Conservation (phyloP, 2,888 invertebrate species). For the Linyphia triangularis region DNA sequence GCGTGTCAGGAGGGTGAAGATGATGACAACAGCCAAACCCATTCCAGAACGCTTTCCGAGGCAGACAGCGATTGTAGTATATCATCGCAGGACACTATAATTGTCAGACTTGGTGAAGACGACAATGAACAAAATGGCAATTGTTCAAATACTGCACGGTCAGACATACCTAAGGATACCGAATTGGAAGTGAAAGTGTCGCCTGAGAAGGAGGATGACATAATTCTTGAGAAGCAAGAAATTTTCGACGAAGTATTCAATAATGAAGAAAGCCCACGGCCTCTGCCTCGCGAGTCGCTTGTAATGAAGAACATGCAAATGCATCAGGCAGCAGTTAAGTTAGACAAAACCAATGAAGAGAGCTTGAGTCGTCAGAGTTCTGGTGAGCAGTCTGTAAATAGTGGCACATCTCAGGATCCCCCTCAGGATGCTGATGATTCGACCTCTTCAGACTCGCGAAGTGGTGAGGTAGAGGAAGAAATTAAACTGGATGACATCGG, state of each 20-base stretch:
- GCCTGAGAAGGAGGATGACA: neutral
- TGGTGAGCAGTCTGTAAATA: slow-evolving; percentile 62
- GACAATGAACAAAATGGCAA: slow-evolving; percentile 11
- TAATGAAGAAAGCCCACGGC: slow-evolving; percentile 9
- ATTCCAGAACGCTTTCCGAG: slow-evolving; percentile 66
- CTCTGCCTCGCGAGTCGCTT: slow-evolving; percentile 50
- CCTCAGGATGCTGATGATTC: slow-evolving; percentile 71
- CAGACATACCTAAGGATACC: neutral
- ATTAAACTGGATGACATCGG: slow-evolving; percentile 69
- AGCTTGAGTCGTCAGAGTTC: slow-evolving; percentile 68
- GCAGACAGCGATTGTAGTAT: slow-evolving; percentile 76
- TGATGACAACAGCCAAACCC: slow-evolving; percentile 49
- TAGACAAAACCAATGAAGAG: slow-evolving; percentile 35
- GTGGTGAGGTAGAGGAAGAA: slow-evolving; percentile 72
- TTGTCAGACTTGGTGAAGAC: slow-evolving; percentile 67
- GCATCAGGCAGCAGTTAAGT: slow-evolving; percentile 30
- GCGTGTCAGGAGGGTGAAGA: slow-evolving; percentile 23
- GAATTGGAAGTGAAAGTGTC: neutral
- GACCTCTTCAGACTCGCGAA: slow-evolving; percentile 67
- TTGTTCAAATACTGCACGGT: neutral
- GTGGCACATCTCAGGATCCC: slow-evolving; percentile 55
- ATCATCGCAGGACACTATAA: slow-evolving; percentile 77
- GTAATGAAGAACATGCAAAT: slow-evolving; percentile 25
- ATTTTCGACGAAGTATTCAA: slow-evolving; percentile 57
- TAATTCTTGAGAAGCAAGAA: neutral